phyloP scores from a whole-genome alignment of 2,113 vertebrate genomes.

The Aspiorhynchus laticeps region DNA sequence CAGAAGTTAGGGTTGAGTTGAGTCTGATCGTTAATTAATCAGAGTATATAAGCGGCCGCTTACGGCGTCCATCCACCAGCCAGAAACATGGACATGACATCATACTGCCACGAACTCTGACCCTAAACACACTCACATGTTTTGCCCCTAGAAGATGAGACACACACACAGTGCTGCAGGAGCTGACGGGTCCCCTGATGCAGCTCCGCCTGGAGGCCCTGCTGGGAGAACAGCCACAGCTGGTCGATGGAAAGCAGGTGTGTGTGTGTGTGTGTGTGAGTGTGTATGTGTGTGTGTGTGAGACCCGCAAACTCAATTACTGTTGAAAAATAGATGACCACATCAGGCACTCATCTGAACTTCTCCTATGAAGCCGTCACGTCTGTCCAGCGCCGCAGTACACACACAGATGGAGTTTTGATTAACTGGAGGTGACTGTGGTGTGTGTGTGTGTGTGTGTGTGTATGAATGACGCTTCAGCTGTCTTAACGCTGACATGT shows the following conservation, averaged over 20 bases:
- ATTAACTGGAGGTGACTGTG: neutral
- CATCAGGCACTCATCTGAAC: conserved; percentile 73
- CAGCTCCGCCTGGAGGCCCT: conserved; percentile 18
- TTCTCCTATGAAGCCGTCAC: conserved; percentile 50
- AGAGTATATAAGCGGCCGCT: too few species aligned
- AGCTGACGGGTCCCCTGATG: conserved; percentile 20
- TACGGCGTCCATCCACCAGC: neutral
- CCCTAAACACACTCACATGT: neutral
- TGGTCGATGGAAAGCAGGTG: conserved; percentile 63
- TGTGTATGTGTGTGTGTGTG: conserved; percentile 54
- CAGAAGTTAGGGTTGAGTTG: too few species aligned
- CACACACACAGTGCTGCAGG: neutral
- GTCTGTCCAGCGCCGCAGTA: conserved; percentile 55
- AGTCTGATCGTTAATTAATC: too few species aligned
- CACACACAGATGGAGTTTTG: conserved; percentile 13
- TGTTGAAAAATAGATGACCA: conserved; percentile 81
- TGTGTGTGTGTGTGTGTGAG: neutral
- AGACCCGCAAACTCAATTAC: conserved; percentile 77
- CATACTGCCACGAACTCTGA: neutral
- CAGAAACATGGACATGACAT: neutral
- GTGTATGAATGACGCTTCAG: neutral
- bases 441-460: neutral
- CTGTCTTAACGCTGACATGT: neutral
- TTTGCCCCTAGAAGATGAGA: neutral
- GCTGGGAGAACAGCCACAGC: conserved; percentile 68